Evolutionary conservation across 2,888 invertebrate genomes (phyloP).

Genomic region (Branchellion lobata): DNA sequence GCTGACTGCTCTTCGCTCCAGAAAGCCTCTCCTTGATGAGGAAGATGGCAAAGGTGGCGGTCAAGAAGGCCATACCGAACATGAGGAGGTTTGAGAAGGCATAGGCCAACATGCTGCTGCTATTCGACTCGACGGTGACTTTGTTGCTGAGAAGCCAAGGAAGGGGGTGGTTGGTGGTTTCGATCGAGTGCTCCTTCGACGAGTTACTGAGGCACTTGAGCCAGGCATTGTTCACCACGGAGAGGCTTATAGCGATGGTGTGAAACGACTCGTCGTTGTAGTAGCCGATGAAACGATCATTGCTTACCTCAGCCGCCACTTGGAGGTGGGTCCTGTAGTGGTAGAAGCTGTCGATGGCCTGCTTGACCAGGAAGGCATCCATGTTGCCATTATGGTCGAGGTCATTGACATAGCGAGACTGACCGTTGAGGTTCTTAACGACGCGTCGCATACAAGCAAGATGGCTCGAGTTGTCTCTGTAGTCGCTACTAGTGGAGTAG

Average conservation of each 20-base stretch:
- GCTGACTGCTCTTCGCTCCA: conserved; percentile 58
- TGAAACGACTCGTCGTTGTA: conserved; percentile 80
- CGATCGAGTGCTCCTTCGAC: background rate
- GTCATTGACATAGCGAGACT: background rate
- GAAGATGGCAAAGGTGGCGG: conserved; percentile 57
- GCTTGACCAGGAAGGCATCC: background rate
- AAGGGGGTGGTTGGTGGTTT: conserved; percentile 70
- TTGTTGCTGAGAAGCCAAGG: conserved; percentile 59
- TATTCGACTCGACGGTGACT: conserved; percentile 22
- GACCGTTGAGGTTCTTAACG: background rate
- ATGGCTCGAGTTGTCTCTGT: background rate
- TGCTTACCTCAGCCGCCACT: background rate
- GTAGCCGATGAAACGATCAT: conserved; percentile 65
- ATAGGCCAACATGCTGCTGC: conserved; percentile 29
- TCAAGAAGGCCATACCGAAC: conserved; percentile 59
- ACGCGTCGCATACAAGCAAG: background rate
- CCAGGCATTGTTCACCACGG: conserved; percentile 57
- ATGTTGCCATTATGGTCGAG: background rate
- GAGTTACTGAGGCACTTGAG: conserved; percentile 39
- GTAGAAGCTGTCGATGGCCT: background rate
- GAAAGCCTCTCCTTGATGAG: conserved; percentile 56
- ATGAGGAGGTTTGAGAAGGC: conserved; percentile 45
- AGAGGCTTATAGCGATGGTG: conserved; percentile 71
- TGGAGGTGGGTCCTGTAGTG: background rate
- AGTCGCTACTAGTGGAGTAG: background rate